phyloP scores from a whole-genome alignment of 2,113 vertebrate genomes.

The Nothoprocta perdicaria region DNA sequence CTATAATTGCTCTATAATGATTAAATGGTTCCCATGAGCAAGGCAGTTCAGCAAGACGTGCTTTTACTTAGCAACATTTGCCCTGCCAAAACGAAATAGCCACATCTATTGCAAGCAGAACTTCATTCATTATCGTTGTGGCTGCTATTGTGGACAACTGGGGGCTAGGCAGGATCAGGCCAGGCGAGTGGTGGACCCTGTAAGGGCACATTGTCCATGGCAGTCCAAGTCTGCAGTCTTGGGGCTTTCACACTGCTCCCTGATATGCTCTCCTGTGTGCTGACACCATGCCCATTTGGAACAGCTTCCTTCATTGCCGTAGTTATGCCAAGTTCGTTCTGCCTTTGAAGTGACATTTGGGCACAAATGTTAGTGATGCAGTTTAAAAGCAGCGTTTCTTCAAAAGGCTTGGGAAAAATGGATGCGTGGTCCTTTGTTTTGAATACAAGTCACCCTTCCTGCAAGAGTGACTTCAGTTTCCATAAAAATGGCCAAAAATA shows the following conservation, averaged over 20 bases:
- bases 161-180: not conserved
- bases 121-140: slow-evolving; percentile 2
- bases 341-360: not conserved
- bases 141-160: slow-evolving; percentile 7
- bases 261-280: not conserved
- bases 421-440: not conserved
- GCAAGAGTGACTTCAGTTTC: not conserved
- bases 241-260: not conserved
- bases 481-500: not conserved
- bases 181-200: not conserved
- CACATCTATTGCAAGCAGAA: slow-evolving; percentile 47
- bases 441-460: not conserved
- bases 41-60: slow-evolving; percentile 65
- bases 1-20: slow-evolving; percentile 72
- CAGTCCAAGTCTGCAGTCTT: not conserved
- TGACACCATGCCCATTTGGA: not conserved
- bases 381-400: not conserved
- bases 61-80: slow-evolving; percentile 69
- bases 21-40: slow-evolving; percentile 73
- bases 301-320: not conserved
- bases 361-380: not conserved
- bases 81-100: slow-evolving; percentile 50
- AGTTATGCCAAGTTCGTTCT: not conserved
- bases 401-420: not conserved
- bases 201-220: not conserved